A percentile compares a stretch with the other conserved stretches of the same genome.
These are phyloP conservation scores for Palythoa heliodiscus DNA, from an alignment of 92 coral and sea anemone genomes.

Conservation along the genomic window DNA sequence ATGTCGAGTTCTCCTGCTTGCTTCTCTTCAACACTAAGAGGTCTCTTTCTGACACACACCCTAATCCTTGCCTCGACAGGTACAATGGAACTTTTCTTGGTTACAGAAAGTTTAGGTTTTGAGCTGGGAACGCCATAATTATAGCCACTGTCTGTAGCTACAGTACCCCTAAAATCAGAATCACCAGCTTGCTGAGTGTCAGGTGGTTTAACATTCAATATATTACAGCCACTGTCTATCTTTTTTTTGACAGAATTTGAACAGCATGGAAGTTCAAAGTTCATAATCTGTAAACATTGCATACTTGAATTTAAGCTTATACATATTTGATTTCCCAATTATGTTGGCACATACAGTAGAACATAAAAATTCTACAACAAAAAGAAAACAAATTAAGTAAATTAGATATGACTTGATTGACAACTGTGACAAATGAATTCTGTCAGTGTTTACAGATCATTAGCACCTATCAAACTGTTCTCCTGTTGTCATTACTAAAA, in stretches of 20 bases:
- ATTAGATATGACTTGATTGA: neutral
- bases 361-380: neutral
- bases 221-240: neutral
- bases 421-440: neutral
- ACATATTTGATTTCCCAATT: neutral
- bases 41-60: constrained; percentile 89
- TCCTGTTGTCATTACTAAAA: neutral
- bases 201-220: neutral
- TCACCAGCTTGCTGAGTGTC: neutral
- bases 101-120: constrained; percentile 53
- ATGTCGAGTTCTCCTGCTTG: constrained; percentile 54
- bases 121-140: constrained; percentile 84
- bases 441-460: constrained; percentile 4
- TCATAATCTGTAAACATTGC: neutral
- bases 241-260: neutral
- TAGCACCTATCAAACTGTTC: neutral
- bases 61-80: constrained; percentile 58
- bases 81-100: constrained; percentile 30
- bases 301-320: neutral
- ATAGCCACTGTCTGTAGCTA: constrained; percentile 42
- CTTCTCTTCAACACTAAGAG: constrained; percentile 62
- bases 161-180: constrained; percentile 3
- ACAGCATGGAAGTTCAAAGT: neutral
- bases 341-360: neutral
- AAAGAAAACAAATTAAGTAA: neutral